phyloP scores from a whole-genome alignment of 1,140 invertebrate genomes.

The Drosophila grimshawi region DNA sequence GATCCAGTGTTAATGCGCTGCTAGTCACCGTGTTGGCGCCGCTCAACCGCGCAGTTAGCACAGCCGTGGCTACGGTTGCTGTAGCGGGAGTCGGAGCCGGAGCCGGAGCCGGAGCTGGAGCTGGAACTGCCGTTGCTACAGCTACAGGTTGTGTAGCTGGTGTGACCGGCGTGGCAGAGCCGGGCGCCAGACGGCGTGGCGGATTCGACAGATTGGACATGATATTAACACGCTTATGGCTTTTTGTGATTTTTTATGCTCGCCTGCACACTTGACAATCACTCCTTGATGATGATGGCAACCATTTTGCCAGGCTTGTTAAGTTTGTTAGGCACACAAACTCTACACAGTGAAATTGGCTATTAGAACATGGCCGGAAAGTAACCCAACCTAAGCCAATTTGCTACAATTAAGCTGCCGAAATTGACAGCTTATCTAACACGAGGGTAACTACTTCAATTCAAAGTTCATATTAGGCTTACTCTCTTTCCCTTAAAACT shows the following conservation, averaged over 20 bases:
- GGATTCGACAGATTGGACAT: constrained; percentile 70
- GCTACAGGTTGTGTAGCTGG: constrained; percentile 5
- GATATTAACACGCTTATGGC: constrained; percentile 37
- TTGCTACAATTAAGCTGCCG: constrained; percentile 51
- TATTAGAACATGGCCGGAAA: constrained; percentile 22
- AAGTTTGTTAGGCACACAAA: constrained; percentile 14
- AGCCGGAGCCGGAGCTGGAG: constrained; percentile 8
- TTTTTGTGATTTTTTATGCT: constrained; percentile 27
- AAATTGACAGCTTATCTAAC: constrained; percentile 21
- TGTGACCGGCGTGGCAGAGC: constrained; percentile 67
- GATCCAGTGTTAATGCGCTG: constrained; percentile 35
- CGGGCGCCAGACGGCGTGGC: constrained; percentile 71
- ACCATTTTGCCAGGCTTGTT: constrained; percentile 44
- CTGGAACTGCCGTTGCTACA: constrained; percentile 8
- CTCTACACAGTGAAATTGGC: constrained; percentile 30
- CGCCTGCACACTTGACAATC: constrained; percentile 26
- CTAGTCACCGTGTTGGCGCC: constrained; percentile 59
- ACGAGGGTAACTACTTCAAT: background rate
- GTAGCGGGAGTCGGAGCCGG: constrained; percentile 4
- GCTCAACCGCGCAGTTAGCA: constrained; percentile 61
- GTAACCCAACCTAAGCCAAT: constrained; percentile 40
- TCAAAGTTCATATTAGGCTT: background rate
- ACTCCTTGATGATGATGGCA: constrained; percentile 35
- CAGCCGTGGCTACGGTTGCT: constrained; percentile 37
- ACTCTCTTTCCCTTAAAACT: background rate